These are phyloP conservation scores for Chaetoderma sp. DNA, from an alignment of 2,888 invertebrate genomes.

Conservation along the genomic window DNA sequence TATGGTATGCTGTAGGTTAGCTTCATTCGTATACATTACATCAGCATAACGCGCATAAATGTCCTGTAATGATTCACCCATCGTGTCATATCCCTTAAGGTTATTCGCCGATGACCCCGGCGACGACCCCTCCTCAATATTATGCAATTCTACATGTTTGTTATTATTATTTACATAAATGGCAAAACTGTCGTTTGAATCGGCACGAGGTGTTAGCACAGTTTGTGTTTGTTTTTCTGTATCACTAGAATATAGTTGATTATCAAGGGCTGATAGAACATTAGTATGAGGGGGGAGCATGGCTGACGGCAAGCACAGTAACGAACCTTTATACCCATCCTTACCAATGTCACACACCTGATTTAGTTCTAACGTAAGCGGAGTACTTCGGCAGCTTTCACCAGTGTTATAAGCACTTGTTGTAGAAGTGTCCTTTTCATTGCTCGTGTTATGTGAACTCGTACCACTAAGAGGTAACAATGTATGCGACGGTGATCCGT, in stretches of 20 bases:
- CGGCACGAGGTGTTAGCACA: constrained; percentile 38
- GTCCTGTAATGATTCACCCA: constrained; percentile 61
- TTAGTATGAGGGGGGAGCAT: constrained; percentile 33
- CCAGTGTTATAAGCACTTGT: constrained; percentile 78
- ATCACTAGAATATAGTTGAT: constrained; percentile 52
- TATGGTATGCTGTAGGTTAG: constrained; percentile 79
- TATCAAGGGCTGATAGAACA: constrained; percentile 32
- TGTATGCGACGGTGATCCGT: not conserved
- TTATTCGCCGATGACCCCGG: too few species aligned
- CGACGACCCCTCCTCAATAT: too few species aligned
- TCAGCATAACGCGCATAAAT: constrained; percentile 71
- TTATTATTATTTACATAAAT: constrained; percentile 1
- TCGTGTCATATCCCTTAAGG: constrained; percentile 6
- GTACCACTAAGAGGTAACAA: too few species aligned
- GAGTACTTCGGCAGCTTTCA: constrained; percentile 79
- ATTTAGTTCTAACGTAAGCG: constrained; percentile 63
- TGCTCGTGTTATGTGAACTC: too few species aligned
- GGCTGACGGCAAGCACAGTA: constrained; percentile 56
- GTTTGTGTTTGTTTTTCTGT: constrained; percentile 66
- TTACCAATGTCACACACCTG: constrained; percentile 56
- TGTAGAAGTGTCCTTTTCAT: constrained; percentile 73
- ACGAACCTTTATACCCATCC: constrained; percentile 58
- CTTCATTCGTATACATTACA: constrained; percentile 80
- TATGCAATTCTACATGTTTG: too few species aligned
- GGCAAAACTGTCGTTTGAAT: not conserved